Percentiles rank a stretch among this genome's conserved stretches.
These are phyloP conservation scores for Agrochola litura DNA, from an alignment of 2,888 invertebrate species.

Conservation along the genomic window DNA sequence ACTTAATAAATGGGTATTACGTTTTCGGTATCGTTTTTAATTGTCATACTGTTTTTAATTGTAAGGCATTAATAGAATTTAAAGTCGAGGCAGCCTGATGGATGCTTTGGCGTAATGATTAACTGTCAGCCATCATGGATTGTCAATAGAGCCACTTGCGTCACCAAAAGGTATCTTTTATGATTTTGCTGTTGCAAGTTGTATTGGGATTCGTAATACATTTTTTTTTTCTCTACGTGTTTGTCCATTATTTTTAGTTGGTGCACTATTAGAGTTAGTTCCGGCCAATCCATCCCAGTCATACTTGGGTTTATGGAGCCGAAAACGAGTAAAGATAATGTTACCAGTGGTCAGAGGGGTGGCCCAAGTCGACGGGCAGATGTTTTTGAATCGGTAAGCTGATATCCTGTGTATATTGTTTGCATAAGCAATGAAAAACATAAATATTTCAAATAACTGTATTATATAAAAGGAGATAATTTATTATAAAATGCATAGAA, in stretches of 20 bases:
- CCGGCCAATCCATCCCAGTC: not conserved
- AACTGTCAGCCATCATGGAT: not conserved
- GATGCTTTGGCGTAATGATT: not conserved
- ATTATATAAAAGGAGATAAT: slow-evolving; percentile 73
- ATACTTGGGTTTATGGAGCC: not conserved
- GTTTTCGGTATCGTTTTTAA: slow-evolving; percentile 1
- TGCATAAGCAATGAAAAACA: slow-evolving; percentile 45
- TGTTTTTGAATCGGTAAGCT: slow-evolving; percentile 22
- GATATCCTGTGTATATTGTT: slow-evolving; percentile 26
- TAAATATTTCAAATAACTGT: slow-evolving; percentile 70
- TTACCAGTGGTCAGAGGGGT: slow-evolving; percentile 6
- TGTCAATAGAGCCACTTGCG: not conserved
- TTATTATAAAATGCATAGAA: slow-evolving; percentile 76
- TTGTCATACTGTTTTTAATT: not conserved
- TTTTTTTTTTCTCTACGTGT: not conserved
- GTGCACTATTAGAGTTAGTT: not conserved
- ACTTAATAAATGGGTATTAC: slow-evolving; percentile 20
- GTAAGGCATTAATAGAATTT: not conserved
- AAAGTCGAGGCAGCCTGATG: not conserved
- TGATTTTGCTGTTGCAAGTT: not conserved
- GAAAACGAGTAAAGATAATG: slow-evolving; percentile 3
- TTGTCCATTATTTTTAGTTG: not conserved
- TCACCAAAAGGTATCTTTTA: not conserved
- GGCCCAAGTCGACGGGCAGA: slow-evolving; percentile 3
- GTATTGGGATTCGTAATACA: not conserved